Evolutionary conservation across 2,113 vertebrate species (phyloP), one percentile per base, ranked within the genome.

Genomic region (Sinocyclocheilus grahami): DNA sequence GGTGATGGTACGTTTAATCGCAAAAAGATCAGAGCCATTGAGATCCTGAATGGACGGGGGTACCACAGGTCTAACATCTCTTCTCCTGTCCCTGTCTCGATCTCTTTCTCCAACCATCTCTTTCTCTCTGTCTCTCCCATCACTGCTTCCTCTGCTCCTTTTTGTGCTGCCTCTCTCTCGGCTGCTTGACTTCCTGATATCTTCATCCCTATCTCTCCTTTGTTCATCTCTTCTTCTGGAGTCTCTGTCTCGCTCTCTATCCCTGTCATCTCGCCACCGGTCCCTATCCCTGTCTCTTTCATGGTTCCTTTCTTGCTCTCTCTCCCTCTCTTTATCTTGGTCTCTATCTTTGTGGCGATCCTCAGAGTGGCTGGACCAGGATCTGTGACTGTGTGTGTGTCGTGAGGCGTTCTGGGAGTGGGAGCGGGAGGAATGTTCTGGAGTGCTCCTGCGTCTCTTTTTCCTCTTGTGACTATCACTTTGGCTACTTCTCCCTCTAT

Each of bases 1-100:
- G 0, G 97, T 98, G 89, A 98, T 98, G 83, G 97, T 98, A n/a
- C 97, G 93, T 80, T 98, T 98, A 87, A 98, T 98, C 84, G 97
- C 96, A 13, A 98, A 97, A 0, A 98, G 94, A 11, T 98, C 97
- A 0, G 97, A 95, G n/a, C 97, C 96, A 1, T 96, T 98, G 2
- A 98, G 96, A 86, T 98, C 97, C 87, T 98, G 97, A 88, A 98
- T 97, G 1, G 97, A 98, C 0, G 97, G 97, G 0, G 97, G 97
- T 48, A 98, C 96, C 0, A 97, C 97, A 0, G 96, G 94, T 0
- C 97, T 93, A 0, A 94, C 92, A 1, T 97, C 95, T 53, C 95
- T 85, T 22, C 92, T 85, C 4, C 95, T 92, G 14, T 94, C 93
- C 67, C 89, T 86, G 0, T 94, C 94, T 51, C 92, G 89, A 30